Base-by-base conservation (phyloP, 1,140 invertebrate genomes). In the Bombus impatiens region DNA sequence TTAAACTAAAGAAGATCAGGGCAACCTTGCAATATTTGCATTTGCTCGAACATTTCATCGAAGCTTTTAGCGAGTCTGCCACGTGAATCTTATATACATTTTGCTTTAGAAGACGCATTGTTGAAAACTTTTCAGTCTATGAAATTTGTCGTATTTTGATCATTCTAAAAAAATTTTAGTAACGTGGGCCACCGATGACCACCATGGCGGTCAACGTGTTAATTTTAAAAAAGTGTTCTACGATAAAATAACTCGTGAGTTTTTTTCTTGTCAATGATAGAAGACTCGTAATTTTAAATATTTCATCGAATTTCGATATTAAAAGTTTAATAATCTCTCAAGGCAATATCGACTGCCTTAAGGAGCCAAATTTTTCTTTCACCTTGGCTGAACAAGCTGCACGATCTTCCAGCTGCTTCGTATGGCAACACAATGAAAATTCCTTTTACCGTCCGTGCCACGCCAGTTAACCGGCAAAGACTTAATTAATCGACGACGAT, bases 401-500 rank as follows among this genome's bases (percentile, higher is more conserved):
- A 15, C 40, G 40, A 40, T 40, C 28, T 40, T 9, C 13, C 9
- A 74, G 18, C 18, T 3, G 22, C 1, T 28, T 25, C 18, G 18
- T 2, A n/a, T 65, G 59, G 47, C 32, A 62, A 65, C 53, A 44
- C 28, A 25, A 81, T 35, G 22, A 67, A 42, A 75, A 44, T 62
- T 62, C 70, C 68, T 42, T 59, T 42, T 18, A 18, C 13, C 59
- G 40, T 57, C 15, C 6, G 10, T 5, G 28, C 32, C 35, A 32
- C 18, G 25, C 32, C 53, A 67, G 87, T 90, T 84, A 84, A 70
- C 81, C 77, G 25, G n/a, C 65, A 47, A 53, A 40, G 79, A 67
- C 40, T 44, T 57, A 86, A 88, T 82, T 86, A 88, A 88, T 88
- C 79, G 42, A 3, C 71, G 67, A 57, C 67, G 70, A 86, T 80